These are phyloP conservation scores for Lithobates pipiens DNA, from an alignment of 2,797 vertebrate genomes.

Conservation along the genomic window DNA sequence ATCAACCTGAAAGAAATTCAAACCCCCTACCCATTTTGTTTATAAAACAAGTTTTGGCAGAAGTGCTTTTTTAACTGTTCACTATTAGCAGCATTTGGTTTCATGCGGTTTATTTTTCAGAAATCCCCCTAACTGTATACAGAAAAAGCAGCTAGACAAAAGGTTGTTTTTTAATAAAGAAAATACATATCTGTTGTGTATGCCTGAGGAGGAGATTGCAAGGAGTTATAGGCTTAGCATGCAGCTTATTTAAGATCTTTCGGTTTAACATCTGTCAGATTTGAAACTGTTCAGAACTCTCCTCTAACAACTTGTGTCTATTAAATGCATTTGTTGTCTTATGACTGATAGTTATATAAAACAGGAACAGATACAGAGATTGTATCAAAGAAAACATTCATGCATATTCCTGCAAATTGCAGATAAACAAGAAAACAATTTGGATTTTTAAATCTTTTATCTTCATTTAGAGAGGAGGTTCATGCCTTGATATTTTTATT, in stretches of 20 bases:
- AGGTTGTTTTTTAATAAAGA: neutral
- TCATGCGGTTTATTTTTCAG: neutral
- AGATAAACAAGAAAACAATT: too few species aligned
- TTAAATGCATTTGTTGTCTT: constrained; percentile 14
- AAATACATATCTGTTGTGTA: constrained; percentile 20
- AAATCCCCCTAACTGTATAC: neutral
- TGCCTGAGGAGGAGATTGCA: constrained; percentile 20
- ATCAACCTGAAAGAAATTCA: too few species aligned
- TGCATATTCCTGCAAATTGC: too few species aligned
- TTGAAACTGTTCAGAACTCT: constrained; percentile 28
- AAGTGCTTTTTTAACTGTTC: too few species aligned
- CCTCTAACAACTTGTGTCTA: constrained; percentile 7
- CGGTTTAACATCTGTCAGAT: constrained; percentile 45
- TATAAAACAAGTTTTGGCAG: too few species aligned
- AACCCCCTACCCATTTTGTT: too few species aligned
- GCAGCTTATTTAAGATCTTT: constrained; percentile 50
- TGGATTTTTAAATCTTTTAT: too few species aligned
- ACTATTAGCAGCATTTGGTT: too few species aligned
- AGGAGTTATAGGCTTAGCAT: constrained; percentile 48
- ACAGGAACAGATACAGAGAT: constrained; percentile 6
- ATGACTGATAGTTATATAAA: neutral
- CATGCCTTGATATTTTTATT: too few species aligned
- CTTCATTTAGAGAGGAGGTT: too few species aligned
- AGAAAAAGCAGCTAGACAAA: neutral
- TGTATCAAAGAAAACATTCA: too few species aligned